Percentiles rank a stretch among this genome's conserved stretches.
These are phyloP conservation scores for Watersipora subatra DNA, from an alignment of 1,140 invertebrate genomes.

Conservation along the genomic window DNA sequence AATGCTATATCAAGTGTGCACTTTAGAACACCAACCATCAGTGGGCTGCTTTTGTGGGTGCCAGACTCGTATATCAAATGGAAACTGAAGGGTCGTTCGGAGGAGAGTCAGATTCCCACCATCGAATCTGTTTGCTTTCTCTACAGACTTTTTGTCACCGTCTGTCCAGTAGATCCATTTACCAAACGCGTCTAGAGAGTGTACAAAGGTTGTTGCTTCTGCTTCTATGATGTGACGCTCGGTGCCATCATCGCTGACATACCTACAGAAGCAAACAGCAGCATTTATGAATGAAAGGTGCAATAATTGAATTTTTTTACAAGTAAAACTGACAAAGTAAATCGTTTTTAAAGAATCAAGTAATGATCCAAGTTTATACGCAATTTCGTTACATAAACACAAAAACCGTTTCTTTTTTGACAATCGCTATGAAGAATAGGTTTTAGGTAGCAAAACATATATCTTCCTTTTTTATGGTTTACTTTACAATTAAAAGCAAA, in stretches of 20 bases:
- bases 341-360: too few relatives aligned
- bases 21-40: slow-evolving; percentile 16
- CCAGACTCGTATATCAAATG: slow-evolving; percentile 75
- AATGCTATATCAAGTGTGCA: slow-evolving; percentile 35
- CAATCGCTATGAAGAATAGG: too few relatives aligned
- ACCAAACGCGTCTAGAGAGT: slow-evolving; percentile 79
- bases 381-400: too few relatives aligned
- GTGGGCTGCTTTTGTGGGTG: slow-evolving; percentile 56
- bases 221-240: slow-evolving; percentile 49
- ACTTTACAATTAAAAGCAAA: too few relatives aligned
- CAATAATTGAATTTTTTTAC: neutral
- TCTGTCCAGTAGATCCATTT: slow-evolving; percentile 98
- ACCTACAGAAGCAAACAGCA: slow-evolving; percentile 15
- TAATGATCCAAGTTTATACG: too few relatives aligned
- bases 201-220: slow-evolving; percentile 61
- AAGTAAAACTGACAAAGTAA: too few relatives aligned
- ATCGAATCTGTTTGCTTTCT: slow-evolving; percentile 89
- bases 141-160: slow-evolving; percentile 77
- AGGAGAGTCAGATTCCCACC: slow-evolving; percentile 85
- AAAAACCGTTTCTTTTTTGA: too few relatives aligned
- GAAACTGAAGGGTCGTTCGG: slow-evolving; percentile 81
- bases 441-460: too few relatives aligned
- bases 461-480: too few relatives aligned
- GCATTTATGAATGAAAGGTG: slow-evolving; percentile 4
- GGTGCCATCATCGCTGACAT: slow-evolving; percentile 67